phyloP scores from a whole-genome alignment of 1,140 invertebrate genomes.

The Aphaenogaster floridana region DNA sequence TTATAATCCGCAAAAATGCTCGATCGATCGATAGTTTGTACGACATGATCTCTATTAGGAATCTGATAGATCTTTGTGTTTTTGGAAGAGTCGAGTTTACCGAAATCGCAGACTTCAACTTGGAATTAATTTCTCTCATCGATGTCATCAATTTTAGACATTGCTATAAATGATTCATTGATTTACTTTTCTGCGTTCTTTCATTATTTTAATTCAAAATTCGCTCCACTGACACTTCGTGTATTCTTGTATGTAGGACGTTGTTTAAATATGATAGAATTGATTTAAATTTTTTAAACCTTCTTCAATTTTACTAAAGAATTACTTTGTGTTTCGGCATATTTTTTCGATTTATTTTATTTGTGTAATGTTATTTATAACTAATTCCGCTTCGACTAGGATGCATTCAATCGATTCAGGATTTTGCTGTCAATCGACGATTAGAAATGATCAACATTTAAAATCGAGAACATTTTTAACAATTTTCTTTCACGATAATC shows the following conservation, averaged over 20 bases:
- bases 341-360: neutral
- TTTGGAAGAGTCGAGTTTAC: neutral
- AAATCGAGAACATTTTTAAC: neutral
- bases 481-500: neutral
- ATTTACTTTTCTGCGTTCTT: neutral
- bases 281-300: neutral
- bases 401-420: neutral
- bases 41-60: neutral
- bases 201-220: neutral
- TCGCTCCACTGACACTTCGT: neutral
- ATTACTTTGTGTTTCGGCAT: neutral
- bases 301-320: neutral
- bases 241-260: neutral
- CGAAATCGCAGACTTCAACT: neutral
- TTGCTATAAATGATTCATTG: neutral
- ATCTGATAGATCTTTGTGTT: neutral
- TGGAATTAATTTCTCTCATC: neutral
- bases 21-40: neutral
- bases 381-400: neutral
- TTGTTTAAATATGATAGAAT: neutral
- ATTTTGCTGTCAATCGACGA: neutral
- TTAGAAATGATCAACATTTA: neutral
- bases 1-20: neutral
- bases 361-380: neutral
- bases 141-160: neutral